These are phyloP conservation scores for Nemapogon koenigi DNA, from an alignment of 2,888 invertebrate genomes.

Conservation along the genomic window DNA sequence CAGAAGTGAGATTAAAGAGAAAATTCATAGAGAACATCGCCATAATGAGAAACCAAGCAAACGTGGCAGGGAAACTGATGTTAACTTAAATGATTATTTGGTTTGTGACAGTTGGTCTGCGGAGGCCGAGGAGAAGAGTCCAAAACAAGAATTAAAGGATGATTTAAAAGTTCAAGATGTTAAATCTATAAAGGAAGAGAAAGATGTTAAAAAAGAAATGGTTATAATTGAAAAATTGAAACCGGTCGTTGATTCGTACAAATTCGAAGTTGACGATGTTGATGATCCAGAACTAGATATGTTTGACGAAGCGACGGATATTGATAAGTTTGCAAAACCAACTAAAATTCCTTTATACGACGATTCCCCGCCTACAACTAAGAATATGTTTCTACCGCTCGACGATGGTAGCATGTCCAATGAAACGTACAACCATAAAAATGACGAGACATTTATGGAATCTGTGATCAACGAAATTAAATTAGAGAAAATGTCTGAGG, in stretches of 20 bases:
- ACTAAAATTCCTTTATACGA: slow-evolving; percentile 8
- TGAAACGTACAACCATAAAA: slow-evolving; percentile 22
- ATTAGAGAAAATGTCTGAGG: slow-evolving; percentile 40
- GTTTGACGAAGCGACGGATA: slow-evolving; percentile 29
- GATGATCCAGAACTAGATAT: slow-evolving; percentile 41
- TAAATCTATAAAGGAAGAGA: slow-evolving; percentile 21
- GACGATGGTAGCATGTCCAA: slow-evolving; percentile 26
- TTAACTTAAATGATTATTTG: slow-evolving; percentile 46
- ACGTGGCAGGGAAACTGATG: slow-evolving; percentile 31
- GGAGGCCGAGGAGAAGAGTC: slow-evolving; percentile 45
- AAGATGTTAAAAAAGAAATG: slow-evolving; percentile 20
- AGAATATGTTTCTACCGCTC: no score
- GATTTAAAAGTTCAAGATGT: slow-evolving; percentile 12
- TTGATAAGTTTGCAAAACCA: slow-evolving; percentile 28
- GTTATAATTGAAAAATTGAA: slow-evolving; percentile 30
- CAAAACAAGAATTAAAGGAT: slow-evolving; percentile 23
- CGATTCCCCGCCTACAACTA: no score
- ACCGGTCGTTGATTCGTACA: slow-evolving; percentile 48
- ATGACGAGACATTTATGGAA: slow-evolving; percentile 48
- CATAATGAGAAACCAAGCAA: background rate
- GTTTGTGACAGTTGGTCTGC: slow-evolving; percentile 58
- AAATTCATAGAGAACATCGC: background rate
- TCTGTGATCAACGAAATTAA: slow-evolving; percentile 55
- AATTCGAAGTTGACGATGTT: slow-evolving; percentile 47
- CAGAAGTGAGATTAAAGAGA: slow-evolving; percentile 16